Evolutionary conservation across 2,113 vertebrate genomes (phyloP), one percentile per base, ranked within the genome.

Genomic region (Phylloscopus whistleri): DNA sequence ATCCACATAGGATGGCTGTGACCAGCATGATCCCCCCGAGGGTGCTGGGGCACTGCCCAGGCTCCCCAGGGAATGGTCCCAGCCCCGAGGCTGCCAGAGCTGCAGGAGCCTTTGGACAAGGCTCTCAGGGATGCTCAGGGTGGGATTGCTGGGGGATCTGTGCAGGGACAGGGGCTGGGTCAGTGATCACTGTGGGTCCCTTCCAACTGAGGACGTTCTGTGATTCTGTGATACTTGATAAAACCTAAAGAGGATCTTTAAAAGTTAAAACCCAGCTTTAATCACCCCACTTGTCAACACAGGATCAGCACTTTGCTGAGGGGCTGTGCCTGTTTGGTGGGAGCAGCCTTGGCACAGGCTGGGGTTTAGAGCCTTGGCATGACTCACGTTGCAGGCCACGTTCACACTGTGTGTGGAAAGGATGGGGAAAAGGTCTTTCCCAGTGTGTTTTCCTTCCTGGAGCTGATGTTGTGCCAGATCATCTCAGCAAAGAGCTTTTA

Each of bases 201-300:
- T 74, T 16, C 52, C 60, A 16, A 0, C 30, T 53, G 13, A 13
- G 87, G 30, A 41, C 2, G 27, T 46, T 56, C 13, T 3, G 0
- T 11, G n/a, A 3, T 63, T 75, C 30, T 76, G 20, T 76, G n/a
- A 21, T 37, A 16, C 43, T 91, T 26, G 23, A 18, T 53, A 41
- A 73, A 90, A 49, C 31, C 43, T 43, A 1, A 55, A 56, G 44
- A 15, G 22, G 13, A 23, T 89, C 28, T 67, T 43, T 39, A 48
- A 23, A 53, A 49, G 43, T 51, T 80, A 37, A 92, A 75, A 2
- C 28, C 20, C 30, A 24, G 7, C 49, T 85, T 59, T 26, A 39
- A 39, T 55, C n/a, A 8, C 13, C 18, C 51, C 35, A 1, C 1
- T 3, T 1, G 3, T 56, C n/a, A 9, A 7, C 16, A 1, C 2